Evolutionary conservation across 1,140 invertebrate species (phyloP).

Genomic region (Chironomus striatipennis): DNA sequence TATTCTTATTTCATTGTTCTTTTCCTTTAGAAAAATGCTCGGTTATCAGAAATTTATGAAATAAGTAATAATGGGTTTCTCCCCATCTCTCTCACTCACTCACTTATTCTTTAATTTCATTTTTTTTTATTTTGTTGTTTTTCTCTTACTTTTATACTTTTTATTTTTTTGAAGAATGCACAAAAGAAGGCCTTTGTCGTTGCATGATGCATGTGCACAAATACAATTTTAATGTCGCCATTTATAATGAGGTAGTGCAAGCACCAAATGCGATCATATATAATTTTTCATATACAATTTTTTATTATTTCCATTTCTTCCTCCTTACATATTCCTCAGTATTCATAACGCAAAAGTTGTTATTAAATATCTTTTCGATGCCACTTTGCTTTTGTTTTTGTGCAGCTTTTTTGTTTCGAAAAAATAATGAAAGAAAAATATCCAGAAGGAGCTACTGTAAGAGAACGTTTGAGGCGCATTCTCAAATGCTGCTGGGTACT

Average conservation of each 20-base stretch:
- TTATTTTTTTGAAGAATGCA: neutral
- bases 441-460: too few species aligned
- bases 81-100: neutral
- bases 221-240: slow-evolving; percentile 13
- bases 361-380: slow-evolving; percentile 2
- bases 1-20: slow-evolving; percentile 1
- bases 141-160: neutral
- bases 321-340: neutral
- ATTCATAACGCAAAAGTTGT: neutral
- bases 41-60: slow-evolving; percentile 14
- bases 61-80: slow-evolving; percentile 13
- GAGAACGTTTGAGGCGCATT: too few species aligned
- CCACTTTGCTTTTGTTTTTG: neutral
- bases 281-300: neutral
- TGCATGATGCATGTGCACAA: slow-evolving; percentile 6
- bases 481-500: too few species aligned
- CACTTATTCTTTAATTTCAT: neutral
- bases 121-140: neutral
- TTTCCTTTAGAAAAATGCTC: neutral
- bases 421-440: too few species aligned
- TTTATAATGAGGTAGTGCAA: slow-evolving; percentile 1
- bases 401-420: too few species aligned
- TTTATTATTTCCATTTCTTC: neutral
- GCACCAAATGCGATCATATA: neutral
- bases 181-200: slow-evolving; percentile 1